Conservation (phyloP, 2,888 invertebrate species). For the Dryocosmus kuriphilus region DNA sequence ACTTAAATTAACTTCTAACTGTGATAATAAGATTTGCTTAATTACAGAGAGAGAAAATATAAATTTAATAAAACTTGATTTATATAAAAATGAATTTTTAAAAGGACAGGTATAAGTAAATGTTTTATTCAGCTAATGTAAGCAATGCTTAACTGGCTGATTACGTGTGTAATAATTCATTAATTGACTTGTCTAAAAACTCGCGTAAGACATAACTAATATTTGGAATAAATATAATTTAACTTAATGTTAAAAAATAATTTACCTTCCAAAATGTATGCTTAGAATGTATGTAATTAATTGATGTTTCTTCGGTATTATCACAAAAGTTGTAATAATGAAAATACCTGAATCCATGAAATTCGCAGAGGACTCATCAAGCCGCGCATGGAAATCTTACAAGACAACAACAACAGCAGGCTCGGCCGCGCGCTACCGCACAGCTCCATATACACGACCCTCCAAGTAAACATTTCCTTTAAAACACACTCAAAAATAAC, state of each 20-base stretch:
- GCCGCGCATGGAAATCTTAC: conserved; percentile 81
- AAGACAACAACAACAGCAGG: conserved; percentile 79
- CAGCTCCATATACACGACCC: conserved; percentile 81
- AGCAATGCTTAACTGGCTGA: background rate
- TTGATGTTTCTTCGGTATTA: conserved; percentile 43
- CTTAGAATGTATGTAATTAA: conserved; percentile 5
- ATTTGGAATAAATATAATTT: conserved; percentile 7
- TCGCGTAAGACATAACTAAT: conserved; percentile 25
- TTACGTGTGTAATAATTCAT: conserved; percentile 20
- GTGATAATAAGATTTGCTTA: too few species aligned
- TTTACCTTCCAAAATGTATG: conserved; percentile 10
- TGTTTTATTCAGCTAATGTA: conserved; percentile 1
- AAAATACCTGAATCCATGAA: conserved; percentile 72
- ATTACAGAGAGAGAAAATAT: background rate
- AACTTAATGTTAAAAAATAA: conserved; percentile 17
- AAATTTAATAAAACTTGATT: background rate
- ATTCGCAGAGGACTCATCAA: conserved; percentile 79
- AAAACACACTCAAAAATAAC: conserved; percentile 36
- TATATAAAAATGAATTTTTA: background rate
- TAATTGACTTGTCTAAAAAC: conserved; percentile 7
- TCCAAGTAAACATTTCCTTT: conserved; percentile 77
- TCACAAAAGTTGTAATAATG: conserved; percentile 60
- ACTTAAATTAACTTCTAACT: background rate
- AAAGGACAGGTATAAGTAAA: background rate
- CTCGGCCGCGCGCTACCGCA: conserved; percentile 80